Evolutionary conservation across 2,113 vertebrate species (phyloP).

Genomic region (Globicephala melas): DNA sequence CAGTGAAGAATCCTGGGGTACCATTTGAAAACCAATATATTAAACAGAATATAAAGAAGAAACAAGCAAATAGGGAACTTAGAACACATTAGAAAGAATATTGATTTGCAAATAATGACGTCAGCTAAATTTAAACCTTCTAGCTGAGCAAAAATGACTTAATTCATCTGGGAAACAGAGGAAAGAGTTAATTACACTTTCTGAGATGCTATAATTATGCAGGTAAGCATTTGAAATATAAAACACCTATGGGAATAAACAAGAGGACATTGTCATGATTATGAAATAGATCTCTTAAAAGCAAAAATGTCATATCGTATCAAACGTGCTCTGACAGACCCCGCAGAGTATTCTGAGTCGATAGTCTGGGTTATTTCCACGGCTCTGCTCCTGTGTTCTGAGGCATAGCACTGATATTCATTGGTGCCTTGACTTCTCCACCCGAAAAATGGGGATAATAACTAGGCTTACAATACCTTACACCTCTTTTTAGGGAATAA

Average conservation of each 20-base stretch:
- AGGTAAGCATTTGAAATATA: constrained; percentile 43
- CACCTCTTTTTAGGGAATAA: neutral
- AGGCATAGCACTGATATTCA: neutral
- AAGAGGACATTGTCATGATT: neutral
- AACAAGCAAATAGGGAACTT: neutral
- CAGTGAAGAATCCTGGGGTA: neutral
- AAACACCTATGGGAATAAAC: neutral
- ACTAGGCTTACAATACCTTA: neutral
- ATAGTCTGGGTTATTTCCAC: neutral
- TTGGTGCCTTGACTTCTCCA: neutral
- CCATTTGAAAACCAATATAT: constrained; percentile 15
- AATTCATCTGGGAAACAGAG: neutral
- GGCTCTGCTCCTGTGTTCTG: neutral
- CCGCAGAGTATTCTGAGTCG: neutral
- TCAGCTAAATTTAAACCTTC: constrained; percentile 54
- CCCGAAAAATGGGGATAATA: neutral
- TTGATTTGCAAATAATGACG: constrained; percentile 32
- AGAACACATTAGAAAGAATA: constrained; percentile 26
- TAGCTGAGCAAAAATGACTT: neutral
- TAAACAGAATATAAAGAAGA: constrained; percentile 1
- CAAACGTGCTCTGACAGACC: neutral
- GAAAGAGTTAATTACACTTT: constrained; percentile 18
- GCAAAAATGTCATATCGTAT: neutral
- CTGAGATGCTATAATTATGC: constrained; percentile 25
- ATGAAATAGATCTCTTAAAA: constrained; percentile 32